Evolutionary conservation across 2,113 vertebrate species (phyloP).

Genomic region (Climacteris rufus): DNA sequence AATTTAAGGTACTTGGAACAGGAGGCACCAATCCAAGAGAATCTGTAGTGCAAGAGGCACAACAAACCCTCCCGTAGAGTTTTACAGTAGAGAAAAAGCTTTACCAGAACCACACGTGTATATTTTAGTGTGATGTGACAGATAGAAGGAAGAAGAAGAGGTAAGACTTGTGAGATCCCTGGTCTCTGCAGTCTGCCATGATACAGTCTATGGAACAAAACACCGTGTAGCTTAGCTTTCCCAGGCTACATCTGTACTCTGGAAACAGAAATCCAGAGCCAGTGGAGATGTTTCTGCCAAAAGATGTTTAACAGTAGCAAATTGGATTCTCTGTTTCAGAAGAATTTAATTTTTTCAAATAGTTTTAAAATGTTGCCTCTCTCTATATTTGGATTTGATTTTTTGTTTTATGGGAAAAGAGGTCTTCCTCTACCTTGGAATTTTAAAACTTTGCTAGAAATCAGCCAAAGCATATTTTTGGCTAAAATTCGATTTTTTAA

Average conservation of each 20-base stretch:
- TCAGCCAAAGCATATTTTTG: neutral
- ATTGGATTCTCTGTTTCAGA: neutral
- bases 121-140: neutral
- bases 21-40: neutral
- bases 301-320: neutral
- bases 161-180: neutral
- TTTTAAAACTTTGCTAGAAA: neutral
- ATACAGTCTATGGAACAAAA: neutral
- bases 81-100: neutral
- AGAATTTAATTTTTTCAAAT: neutral
- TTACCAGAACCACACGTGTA: rapidly evolving
- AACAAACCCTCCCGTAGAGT: neutral
- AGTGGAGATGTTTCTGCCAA: neutral
- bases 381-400: neutral
- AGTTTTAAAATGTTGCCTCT: neutral
- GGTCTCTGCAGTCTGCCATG: neutral
- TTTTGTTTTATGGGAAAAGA: neutral
- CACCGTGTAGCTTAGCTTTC: neutral
- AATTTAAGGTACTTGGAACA: neutral
- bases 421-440: neutral
- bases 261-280: neutral
- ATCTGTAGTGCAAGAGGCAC: neutral
- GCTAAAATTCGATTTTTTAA: neutral
- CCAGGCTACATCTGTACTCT: neutral
- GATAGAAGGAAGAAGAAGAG: neutral